Percentiles rank a stretch among this genome's conserved stretches.
These are phyloP conservation scores for Pao palembangensis DNA, from an alignment of 2,113 vertebrate species.

Conservation along the genomic window DNA sequence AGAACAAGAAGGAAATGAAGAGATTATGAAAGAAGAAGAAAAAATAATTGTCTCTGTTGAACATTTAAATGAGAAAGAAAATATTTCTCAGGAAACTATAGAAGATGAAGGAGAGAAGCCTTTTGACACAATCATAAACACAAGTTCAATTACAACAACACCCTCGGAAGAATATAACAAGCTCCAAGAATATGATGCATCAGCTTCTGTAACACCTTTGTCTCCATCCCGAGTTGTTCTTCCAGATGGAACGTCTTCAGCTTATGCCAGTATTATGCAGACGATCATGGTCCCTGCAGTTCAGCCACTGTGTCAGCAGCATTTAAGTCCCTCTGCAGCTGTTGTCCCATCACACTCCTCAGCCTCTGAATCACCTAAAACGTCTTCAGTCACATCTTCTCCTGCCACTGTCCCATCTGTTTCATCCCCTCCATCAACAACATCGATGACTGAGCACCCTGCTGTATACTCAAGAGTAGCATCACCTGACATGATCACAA, in stretches of 20 bases:
- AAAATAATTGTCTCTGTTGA: slow-evolving; percentile 6
- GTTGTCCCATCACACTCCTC: slow-evolving; percentile 10
- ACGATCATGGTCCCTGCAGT: slow-evolving; percentile 77
- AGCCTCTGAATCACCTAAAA: slow-evolving; percentile 15
- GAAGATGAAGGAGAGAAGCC: slow-evolving; percentile 43
- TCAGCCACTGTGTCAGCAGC: slow-evolving; percentile 39
- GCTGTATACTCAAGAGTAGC: slow-evolving; percentile 78
- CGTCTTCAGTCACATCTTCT: slow-evolving; percentile 8
- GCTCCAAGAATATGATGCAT: slow-evolving; percentile 34
- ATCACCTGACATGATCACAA: slow-evolving; percentile 68
- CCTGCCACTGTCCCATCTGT: slow-evolving; percentile 14
- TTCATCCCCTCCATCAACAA: slow-evolving; percentile 33
- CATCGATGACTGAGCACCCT: slow-evolving; percentile 71
- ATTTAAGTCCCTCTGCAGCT: slow-evolving; percentile 37
- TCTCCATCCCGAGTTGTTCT: slow-evolving; percentile 64
- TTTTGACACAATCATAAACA: slow-evolving; percentile 60
- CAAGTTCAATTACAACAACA: slow-evolving; percentile 53
- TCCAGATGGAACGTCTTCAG: slow-evolving; percentile 75
- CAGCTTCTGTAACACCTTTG: slow-evolving; percentile 51
- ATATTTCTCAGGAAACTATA: slow-evolving; percentile 24
- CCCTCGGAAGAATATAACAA: slow-evolving; percentile 50
- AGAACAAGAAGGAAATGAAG: slow-evolving; percentile 42
- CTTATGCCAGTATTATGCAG: slow-evolving; percentile 92
- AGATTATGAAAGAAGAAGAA: slow-evolving; percentile 50
- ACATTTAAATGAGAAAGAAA: slow-evolving; percentile 38